Conservation (phyloP, 37 sponge, comb jelly and placozoan species). For the Ephydatia muelleri region DNA sequence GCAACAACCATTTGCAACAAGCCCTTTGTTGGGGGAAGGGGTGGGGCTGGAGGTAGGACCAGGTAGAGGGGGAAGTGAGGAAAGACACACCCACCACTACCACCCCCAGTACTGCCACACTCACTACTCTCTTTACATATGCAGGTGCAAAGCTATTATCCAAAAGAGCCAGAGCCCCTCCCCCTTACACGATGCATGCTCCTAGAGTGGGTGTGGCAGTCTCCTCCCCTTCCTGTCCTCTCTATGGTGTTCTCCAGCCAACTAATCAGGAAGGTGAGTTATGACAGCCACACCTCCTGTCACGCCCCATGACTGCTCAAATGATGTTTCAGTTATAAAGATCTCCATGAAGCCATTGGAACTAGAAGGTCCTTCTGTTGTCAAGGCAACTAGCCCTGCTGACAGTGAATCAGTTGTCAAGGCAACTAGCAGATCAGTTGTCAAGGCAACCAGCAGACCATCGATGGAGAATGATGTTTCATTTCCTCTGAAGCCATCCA, state of each 20-base stretch:
- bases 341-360: no score
- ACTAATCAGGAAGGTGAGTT: slow-evolving; percentile 13
- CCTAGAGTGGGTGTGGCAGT: neutral
- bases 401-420: no score
- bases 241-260: slow-evolving; percentile 34
- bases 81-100: no score
- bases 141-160: neutral
- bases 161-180: slow-evolving; percentile 27
- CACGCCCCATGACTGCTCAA: no score
- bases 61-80: no score
- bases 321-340: neutral
- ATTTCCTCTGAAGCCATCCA: neutral
- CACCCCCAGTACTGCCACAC: no score
- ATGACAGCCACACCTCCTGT: neutral
- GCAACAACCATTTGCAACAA: no score
- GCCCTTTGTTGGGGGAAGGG: no score
- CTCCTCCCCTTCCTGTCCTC: slow-evolving; percentile 45
- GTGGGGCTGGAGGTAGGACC: no score
- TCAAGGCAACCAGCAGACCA: neutral
- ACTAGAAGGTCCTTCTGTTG: no score
- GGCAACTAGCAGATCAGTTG: neutral
- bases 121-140: no score
- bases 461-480: neutral
- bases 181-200: slow-evolving; percentile 35
- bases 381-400: no score